Evolutionary conservation across 2,888 invertebrate species (phyloP).

Genomic region (Caenorhabditis macrosperma): DNA sequence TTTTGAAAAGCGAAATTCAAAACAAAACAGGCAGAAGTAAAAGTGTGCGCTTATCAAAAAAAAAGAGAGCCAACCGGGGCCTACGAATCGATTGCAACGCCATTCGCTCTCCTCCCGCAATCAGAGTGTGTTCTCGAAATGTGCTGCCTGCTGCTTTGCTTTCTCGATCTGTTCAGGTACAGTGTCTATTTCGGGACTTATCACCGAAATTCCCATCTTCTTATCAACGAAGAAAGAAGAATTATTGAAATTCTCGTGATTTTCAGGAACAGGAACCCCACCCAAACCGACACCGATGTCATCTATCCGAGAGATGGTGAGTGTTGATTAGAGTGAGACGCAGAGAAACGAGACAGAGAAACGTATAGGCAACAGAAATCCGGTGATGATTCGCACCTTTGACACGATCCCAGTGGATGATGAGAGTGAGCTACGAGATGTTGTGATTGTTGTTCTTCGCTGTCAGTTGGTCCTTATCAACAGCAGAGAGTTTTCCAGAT

Average conservation of each 20-base stretch:
- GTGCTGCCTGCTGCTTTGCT: conserved; percentile 45
- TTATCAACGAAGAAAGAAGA: background rate
- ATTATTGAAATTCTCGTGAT: conserved; percentile 14
- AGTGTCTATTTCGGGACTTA: background rate
- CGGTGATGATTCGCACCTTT: background rate
- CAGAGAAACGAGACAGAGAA: background rate
- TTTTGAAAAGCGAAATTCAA: conserved; percentile 20
- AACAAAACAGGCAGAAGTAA: conserved; percentile 40
- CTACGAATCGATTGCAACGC: conserved; percentile 33
- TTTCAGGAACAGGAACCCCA: conserved; percentile 33
- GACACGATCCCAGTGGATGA: background rate
- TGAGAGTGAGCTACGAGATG: background rate
- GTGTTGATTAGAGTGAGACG: conserved; percentile 2
- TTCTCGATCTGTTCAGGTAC: conserved; percentile 45
- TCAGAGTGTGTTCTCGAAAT: conserved; percentile 18
- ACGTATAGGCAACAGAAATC: conserved; percentile 82
- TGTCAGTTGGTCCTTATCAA: background rate
- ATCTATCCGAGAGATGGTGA: conserved; percentile 53
- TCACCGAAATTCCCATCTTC: background rate
- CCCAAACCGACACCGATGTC: conserved; percentile 51
- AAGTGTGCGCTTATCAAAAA: conserved; percentile 17
- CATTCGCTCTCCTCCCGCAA: background rate
- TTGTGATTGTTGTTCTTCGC: background rate
- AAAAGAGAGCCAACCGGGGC: too few relatives aligned
- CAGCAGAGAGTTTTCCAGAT: conserved; percentile 41